Percentiles rank a stretch among this genome's conserved stretches.
These are phyloP conservation scores for Pristis pectinata DNA, from an alignment of 2,797 vertebrate species.

Conservation along the genomic window DNA sequence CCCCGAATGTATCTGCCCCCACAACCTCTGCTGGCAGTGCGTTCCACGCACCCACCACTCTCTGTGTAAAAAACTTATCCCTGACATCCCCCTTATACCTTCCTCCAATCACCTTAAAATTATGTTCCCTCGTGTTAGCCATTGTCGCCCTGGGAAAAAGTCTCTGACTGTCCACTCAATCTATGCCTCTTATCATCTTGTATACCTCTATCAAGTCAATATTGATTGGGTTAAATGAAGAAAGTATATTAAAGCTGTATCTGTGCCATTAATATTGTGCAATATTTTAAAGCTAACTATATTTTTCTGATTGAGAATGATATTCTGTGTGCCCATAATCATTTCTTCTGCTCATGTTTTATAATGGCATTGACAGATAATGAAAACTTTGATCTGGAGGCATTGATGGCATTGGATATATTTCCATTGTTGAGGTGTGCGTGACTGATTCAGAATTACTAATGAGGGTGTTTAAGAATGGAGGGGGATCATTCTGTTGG, in stretches of 20 bases:
- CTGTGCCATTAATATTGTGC: background rate
- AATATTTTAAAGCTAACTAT: background rate
- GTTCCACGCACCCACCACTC: too few species aligned
- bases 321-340: background rate
- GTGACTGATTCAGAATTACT: constrained; percentile 16
- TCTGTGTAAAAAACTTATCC: too few species aligned
- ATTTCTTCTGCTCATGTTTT: background rate
- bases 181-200: too few species aligned
- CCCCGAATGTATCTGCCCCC: too few species aligned
- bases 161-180: too few species aligned
- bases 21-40: too few species aligned
- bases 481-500: constrained; percentile 1
- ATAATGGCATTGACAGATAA: background rate
- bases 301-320: background rate
- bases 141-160: too few species aligned
- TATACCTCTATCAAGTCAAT: too few species aligned
- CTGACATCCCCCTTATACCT: too few species aligned
- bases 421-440: background rate
- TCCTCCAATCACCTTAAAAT: too few species aligned
- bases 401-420: background rate
- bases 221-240: background rate
- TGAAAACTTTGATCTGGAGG: background rate
- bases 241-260: background rate
- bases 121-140: too few species aligned
- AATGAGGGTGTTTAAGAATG: background rate